Conservation (phyloP, 2,113 vertebrate species). For the Atrichornis clamosus region DNA sequence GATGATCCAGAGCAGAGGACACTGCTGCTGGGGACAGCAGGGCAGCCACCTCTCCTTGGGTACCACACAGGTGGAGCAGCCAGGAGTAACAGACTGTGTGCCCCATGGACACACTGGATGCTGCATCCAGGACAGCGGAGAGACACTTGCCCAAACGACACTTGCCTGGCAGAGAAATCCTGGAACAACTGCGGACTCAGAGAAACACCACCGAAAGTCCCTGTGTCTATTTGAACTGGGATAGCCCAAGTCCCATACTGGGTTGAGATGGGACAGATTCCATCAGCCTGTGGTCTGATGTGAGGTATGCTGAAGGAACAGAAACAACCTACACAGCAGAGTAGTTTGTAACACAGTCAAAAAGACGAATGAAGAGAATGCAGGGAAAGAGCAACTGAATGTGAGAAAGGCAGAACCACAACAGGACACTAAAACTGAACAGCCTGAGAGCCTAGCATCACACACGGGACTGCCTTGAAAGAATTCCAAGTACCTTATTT, state of each 20-base stretch:
- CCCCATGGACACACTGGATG: fast-evolving
- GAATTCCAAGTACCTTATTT: constrained; percentile 77
- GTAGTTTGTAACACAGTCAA: not conserved
- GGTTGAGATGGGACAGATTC: not conserved
- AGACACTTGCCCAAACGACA: not conserved
- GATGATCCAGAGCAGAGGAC: not conserved
- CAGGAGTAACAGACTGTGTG: not conserved
- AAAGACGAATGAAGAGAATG: not conserved
- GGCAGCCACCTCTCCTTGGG: not conserved
- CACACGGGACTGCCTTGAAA: constrained; percentile 56
- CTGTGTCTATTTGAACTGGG: fast-evolving
- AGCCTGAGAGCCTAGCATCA: not conserved
- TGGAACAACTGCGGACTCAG: not conserved
- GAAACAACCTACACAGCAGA: not conserved
- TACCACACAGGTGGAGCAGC: fast-evolving
- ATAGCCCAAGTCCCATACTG: fast-evolving
- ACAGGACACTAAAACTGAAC: not conserved
- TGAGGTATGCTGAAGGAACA: not conserved
- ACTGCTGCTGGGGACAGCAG: not conserved
- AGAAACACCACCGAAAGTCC: fast-evolving
- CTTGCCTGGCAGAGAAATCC: not conserved
- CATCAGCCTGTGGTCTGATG: fast-evolving
- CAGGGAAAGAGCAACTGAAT: not conserved
- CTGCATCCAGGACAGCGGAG: not conserved
- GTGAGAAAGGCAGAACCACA: not conserved